phyloP scores from a whole-genome alignment of 2,888 invertebrate species.

The Drosophila imparisetae region DNA sequence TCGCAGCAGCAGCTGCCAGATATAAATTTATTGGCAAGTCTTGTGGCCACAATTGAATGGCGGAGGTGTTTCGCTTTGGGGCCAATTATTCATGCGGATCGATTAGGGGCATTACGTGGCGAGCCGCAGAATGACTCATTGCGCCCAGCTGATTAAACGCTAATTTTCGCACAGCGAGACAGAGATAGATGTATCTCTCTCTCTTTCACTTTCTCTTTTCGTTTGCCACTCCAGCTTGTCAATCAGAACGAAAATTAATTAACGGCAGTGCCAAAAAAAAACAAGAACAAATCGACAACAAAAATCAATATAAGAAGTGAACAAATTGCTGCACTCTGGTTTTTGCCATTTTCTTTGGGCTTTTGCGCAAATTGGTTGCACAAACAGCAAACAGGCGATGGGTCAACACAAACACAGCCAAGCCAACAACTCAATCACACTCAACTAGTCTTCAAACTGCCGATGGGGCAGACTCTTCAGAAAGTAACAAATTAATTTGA shows the following conservation, averaged over 20 bases:
- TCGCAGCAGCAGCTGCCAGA: conserved; percentile 19
- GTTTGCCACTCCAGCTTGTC: conserved; percentile 11
- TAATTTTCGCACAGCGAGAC: conserved; percentile 55
- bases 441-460: conserved; percentile 35
- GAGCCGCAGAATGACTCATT: conserved; percentile 56
- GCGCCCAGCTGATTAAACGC: conserved; percentile 62
- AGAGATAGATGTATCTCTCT: conserved; percentile 6
- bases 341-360: background rate
- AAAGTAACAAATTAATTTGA: conserved; percentile 27
- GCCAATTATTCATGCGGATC: conserved; percentile 68
- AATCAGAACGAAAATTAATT: conserved; percentile 60
- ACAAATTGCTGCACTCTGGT: conserved; percentile 32
- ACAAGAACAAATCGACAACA: conserved; percentile 11
- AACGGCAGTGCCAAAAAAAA: conserved; percentile 27
- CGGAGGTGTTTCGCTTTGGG: conserved; percentile 31
- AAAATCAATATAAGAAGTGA: conserved; percentile 23
- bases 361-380: conserved; percentile 45
- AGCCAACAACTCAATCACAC: conserved; percentile 58
- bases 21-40: conserved; percentile 39
- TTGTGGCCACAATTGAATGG: conserved; percentile 9
- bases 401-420: conserved; percentile 44
- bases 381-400: conserved; percentile 40
- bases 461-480: background rate
- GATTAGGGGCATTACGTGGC: conserved; percentile 56
- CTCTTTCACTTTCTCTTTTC: background rate